phyloP scores from a whole-genome alignment of 2,888 invertebrate species.

The Agriopis marginaria region DNA sequence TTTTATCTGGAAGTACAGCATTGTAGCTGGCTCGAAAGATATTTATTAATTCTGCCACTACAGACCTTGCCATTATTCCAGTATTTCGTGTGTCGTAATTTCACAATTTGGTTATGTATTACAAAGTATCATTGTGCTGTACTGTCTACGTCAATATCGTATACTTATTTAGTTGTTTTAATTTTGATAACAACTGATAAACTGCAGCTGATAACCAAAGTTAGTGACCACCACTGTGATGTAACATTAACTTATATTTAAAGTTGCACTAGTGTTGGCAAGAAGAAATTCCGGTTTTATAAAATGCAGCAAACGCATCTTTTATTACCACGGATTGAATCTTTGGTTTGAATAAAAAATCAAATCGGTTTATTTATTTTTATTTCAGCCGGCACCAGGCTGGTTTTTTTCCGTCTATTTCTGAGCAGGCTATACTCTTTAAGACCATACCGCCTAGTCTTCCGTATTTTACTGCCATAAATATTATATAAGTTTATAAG shows the following conservation, averaged over 20 bases:
- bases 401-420: too few species aligned
- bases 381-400: not conserved
- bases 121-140: not conserved
- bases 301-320: not conserved
- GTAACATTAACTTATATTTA: not conserved
- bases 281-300: not conserved
- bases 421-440: too few species aligned
- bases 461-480: too few species aligned
- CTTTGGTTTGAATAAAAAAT: not conserved
- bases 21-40: constrained; percentile 74
- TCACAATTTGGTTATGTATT: not conserved
- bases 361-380: not conserved
- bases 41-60: constrained; percentile 65
- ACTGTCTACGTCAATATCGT: not conserved
- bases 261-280: not conserved
- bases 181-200: constrained; percentile 9
- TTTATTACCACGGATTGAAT: not conserved
- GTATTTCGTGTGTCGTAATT: not conserved
- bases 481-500: too few species aligned
- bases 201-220: not conserved
- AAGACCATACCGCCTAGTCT: too few species aligned
- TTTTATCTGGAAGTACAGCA: constrained; percentile 73
- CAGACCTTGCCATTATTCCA: constrained; percentile 52
- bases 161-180: not conserved
- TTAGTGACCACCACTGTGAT: not conserved